Evolutionary conservation across 2,113 vertebrate genomes (phyloP).

Genomic region (Fulica atra): DNA sequence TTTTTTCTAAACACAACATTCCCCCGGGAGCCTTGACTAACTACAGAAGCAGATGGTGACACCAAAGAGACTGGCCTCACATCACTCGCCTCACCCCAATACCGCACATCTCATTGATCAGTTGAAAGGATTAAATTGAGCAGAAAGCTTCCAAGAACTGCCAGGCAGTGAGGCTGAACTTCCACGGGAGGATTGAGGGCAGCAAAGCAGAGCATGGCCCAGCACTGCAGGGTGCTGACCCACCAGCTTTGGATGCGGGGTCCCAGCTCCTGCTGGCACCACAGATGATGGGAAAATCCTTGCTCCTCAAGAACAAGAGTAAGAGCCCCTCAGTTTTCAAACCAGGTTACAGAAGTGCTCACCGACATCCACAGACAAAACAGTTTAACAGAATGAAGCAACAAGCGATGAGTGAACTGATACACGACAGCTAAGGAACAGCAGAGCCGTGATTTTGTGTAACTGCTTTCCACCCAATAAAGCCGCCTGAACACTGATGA

Average conservation of each 20-base stretch:
- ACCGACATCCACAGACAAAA: not conserved
- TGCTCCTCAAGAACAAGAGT: not conserved
- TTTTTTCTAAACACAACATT: constrained; percentile 18
- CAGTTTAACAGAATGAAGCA: not conserved
- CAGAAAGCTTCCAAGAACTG: constrained; percentile 23
- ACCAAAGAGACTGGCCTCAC: not conserved
- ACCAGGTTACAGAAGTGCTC: not conserved
- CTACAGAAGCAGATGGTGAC: constrained; percentile 48
- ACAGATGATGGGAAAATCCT: not conserved
- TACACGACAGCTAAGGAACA: not conserved
- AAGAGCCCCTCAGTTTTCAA: not conserved
- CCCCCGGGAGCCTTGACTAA: constrained; percentile 28
- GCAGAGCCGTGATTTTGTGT: not conserved
- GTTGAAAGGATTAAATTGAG: constrained; percentile 47
- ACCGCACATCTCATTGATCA: constrained; percentile 12
- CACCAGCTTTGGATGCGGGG: too few species aligned
- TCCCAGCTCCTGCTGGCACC: not conserved
- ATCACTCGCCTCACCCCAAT: not conserved
- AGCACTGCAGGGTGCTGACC: accelerated
- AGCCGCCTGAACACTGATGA: not conserved
- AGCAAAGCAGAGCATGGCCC: not conserved
- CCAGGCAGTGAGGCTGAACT: not conserved
- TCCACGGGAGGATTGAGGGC: not conserved
- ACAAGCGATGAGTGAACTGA: not conserved
- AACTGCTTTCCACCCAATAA: not conserved